A percentile compares a stretch with the other conserved stretches of the same genome.
Evolutionary conservation across 2,888 invertebrate genomes (phyloP).

Genomic region (Tiliacea citrago): DNA sequence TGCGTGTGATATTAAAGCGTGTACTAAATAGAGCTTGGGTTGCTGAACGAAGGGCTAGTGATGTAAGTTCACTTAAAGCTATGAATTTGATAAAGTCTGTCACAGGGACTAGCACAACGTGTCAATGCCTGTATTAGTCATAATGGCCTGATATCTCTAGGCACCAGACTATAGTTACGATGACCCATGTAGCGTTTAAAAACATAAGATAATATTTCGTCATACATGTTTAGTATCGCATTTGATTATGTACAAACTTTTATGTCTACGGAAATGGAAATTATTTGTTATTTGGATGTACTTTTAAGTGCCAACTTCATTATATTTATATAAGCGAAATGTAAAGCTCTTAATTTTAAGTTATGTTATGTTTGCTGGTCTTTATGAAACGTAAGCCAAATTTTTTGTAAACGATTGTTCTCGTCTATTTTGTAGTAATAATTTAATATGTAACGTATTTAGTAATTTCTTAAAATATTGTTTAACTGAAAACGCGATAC

Average conservation of each 20-base stretch:
- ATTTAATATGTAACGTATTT: conserved; percentile 36
- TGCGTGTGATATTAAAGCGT: conserved; percentile 38
- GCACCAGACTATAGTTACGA: conserved; percentile 16
- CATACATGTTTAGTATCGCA: conserved; percentile 57
- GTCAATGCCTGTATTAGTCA: conserved; percentile 46
- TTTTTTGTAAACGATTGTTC: conserved; percentile 47
- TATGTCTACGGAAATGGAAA: conserved; percentile 39
- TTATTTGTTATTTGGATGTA: conserved; percentile 47
- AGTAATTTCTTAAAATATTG: conserved; percentile 36
- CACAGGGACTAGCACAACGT: conserved; percentile 40
- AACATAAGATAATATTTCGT: conserved; percentile 32
- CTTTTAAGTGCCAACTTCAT: conserved; percentile 56
- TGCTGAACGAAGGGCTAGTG: conserved; percentile 18
- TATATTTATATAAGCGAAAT: conserved; percentile 44
- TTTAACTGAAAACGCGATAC: conserved; percentile 51
- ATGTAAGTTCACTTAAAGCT: conserved; percentile 32
- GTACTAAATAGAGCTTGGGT: conserved; percentile 38
- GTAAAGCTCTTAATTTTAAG: conserved; percentile 47
- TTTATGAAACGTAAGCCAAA: conserved; percentile 58
- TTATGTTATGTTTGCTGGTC: conserved; percentile 62
- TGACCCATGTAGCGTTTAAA: conserved; percentile 28
- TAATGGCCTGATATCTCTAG: conserved; percentile 25
- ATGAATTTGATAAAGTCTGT: conserved; percentile 22
- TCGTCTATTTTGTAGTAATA: conserved; percentile 40
- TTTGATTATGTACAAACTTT: conserved; percentile 60